Base-by-base conservation (phyloP, 2,113 vertebrate genomes). In the Typhlomys cinereus region DNA sequence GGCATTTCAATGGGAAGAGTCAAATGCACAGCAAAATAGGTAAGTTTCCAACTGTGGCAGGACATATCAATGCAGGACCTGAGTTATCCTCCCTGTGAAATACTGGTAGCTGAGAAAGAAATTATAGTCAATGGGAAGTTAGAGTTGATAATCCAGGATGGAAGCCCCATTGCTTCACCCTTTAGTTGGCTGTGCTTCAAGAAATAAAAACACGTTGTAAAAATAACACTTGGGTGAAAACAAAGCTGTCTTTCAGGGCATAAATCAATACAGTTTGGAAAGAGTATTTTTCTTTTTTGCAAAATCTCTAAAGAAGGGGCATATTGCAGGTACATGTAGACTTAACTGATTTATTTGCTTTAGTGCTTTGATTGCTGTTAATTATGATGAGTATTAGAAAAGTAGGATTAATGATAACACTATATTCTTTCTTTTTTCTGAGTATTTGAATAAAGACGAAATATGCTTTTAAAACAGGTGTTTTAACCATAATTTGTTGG, bases 171-270 rank as follows among this genome's bases (percentile, higher is more conserved):
- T 76, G 31, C 17, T 80, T 31, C 57, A 92, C 95, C 44, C 41
- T 91, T 62, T 84, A 86, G 39, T 27, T 34, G 85, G 27, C 21
- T 94, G 20, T 69, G 91, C 27, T 83, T 70, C 52, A 83, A 91
- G 18, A 93, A 96, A 96, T 88, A 95, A 96, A 94, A 73, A 84
- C 82, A 90, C 44, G 66, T 20, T 84, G 36, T 0, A 96, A 69
- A 14, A 96, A 95, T 96, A 89, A 97, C 94, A 94, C 92, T 83
- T 74, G 95, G 48, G 39, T 74, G 92, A 91, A 93, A 87, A 73
- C 14, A 27, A 93, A 96, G 27, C 14, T 95, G 3, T 85, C 94
- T 88, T 96, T 34, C 71, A 89, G 75, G n/a, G 76, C 54, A 64
- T 93, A 94, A 70, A 97, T 89, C 89, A 96, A 86, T 92, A 79